Percentiles rank a stretch among this genome's conserved stretches.
Evolutionary conservation across 2,113 vertebrate species (phyloP).

Genomic region (Geococcyx californianus): DNA sequence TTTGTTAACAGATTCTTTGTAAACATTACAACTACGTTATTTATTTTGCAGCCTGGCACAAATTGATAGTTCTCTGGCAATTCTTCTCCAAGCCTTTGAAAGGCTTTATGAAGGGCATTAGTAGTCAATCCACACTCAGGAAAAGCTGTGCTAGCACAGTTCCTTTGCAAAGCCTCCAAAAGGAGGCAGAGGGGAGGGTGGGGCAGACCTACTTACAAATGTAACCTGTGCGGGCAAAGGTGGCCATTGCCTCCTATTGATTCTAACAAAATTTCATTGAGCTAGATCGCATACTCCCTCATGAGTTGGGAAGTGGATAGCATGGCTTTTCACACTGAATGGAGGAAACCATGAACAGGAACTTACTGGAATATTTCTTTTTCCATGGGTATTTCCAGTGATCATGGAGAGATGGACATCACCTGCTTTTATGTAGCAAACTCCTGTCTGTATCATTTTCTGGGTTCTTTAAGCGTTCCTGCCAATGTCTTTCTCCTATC

Average conservation of each 20-base stretch:
- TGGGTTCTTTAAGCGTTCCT: not conserved
- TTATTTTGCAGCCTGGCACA: not conserved
- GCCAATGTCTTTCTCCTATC: not conserved
- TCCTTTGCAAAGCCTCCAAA: not conserved
- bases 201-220: not conserved
- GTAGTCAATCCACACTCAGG: not conserved
- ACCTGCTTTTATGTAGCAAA: not conserved
- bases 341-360: not conserved
- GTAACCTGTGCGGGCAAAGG: not conserved
- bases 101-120: not conserved
- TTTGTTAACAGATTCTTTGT: not conserved
- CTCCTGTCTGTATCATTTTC: not conserved
- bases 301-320: not conserved
- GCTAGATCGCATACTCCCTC: not conserved
- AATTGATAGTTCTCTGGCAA: not conserved
- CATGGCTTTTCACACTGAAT: not conserved
- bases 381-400: not conserved
- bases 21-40: not conserved
- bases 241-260: fast-evolving
- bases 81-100: not conserved
- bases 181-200: not conserved
- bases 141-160: not conserved
- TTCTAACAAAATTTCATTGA: not conserved
- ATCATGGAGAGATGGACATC: not conserved
- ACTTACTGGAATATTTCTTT: not conserved